Base-by-base conservation (phyloP, 2,888 invertebrate species). In the Furcula furcula region DNA sequence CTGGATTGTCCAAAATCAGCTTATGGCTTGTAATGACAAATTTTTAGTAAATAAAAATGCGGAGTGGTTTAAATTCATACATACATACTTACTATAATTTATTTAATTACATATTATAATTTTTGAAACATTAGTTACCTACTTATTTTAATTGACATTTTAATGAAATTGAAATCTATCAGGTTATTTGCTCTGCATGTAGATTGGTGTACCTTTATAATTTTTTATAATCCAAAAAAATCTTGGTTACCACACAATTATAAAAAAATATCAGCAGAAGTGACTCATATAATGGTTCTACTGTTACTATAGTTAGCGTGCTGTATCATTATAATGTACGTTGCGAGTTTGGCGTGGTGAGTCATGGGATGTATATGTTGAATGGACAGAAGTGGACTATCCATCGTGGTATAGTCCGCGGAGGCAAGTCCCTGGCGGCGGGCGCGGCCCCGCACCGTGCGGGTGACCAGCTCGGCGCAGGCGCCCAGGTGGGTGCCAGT, bases 371-470 rank as follows among this genome's bases (percentile, higher is more conserved):
- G n/a, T 56, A 50, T 79, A 57, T 81, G 62, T 83, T 83, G 70
- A 66, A 70, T 77, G 75, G 70, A 76, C 92, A 94, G 94, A 94
- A 93, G 92, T 94, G 94, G 94, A 93, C 93, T 86, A 91, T 93
- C 89, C 93, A 94, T 86, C 93, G 93, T 76, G 94, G 94, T 89
- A 92, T 94, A 78, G 92, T 93, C 72, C 93, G 94, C 81, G 93
- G 93, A 84, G 91, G 91, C 78, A 90, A 90, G 74, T 86, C 90
- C 56, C 87, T 90, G 53, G 88, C 90, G 62, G 83, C 87, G 61
- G 76, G 85, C 66, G 89, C 85, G 66, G 82, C 86, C 58, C 65
- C 88, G 54, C 81, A 66, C 44, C 81, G 81, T 55, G 74, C 80
- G 67, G 81, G n/a, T n/a, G n/a, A n/a, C 84, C 65, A 80, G 84